Evolutionary conservation across 2,888 invertebrate species (phyloP).

Genomic region (Diogma glabrata): DNA sequence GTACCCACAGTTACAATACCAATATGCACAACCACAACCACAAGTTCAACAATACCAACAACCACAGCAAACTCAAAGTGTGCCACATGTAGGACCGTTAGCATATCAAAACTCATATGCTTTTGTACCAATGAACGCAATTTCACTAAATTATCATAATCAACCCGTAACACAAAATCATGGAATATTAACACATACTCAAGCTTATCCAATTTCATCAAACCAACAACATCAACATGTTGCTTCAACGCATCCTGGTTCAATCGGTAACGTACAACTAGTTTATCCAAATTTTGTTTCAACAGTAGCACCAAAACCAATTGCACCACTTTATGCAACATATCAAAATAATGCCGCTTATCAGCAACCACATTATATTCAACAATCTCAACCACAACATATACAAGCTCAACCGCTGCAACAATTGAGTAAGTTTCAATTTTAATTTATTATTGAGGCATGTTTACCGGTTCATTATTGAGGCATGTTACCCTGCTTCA

Average conservation of each 20-base stretch:
- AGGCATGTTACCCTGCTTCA: too few relatives aligned
- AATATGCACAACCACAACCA: neutral
- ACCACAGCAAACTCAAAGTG: neutral
- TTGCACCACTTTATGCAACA: neutral
- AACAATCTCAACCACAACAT: neutral
- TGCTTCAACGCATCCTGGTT: neutral
- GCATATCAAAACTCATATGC: neutral
- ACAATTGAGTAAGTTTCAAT: too few relatives aligned
- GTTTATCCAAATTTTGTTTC: slow-evolving; percentile 2
- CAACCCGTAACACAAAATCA: neutral
- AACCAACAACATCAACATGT: slow-evolving; percentile 1
- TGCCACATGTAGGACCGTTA: slow-evolving; percentile 4
- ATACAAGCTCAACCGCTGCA: too few relatives aligned
- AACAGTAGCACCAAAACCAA: neutral
- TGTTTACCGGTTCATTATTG: too few relatives aligned
- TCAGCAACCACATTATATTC: neutral
- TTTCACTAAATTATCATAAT: neutral
- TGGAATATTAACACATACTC: neutral
- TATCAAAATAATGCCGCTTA: neutral
- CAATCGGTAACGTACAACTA: neutral
- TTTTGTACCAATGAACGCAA: slow-evolving; percentile 3
- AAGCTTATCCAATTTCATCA: neutral
- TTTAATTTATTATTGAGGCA: too few relatives aligned
- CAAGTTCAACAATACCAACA: slow-evolving; percentile 3
- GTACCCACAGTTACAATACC: neutral